Percentiles rank a stretch among this genome's conserved stretches.
These are phyloP conservation scores for Protobothrops mucrosquamatus DNA, from an alignment of 2,113 vertebrate genomes.

Conservation along the genomic window DNA sequence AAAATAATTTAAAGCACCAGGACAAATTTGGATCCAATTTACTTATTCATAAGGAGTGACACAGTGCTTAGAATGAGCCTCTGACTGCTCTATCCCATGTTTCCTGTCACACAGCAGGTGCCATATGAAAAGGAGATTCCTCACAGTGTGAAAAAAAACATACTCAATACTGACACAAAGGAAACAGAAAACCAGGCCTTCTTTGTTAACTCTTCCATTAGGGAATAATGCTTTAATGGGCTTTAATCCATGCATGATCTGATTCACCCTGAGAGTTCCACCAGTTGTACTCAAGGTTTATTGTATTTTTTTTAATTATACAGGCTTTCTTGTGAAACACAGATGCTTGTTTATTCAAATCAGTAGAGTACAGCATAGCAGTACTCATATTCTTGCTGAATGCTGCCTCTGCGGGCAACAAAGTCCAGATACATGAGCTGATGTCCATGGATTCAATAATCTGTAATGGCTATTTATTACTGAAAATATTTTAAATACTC, in stretches of 20 bases:
- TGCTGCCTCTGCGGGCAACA: background rate
- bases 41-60: background rate
- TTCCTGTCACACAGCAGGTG: background rate
- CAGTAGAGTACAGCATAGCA: background rate
- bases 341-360: background rate
- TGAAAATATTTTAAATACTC: background rate
- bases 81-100: background rate
- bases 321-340: background rate
- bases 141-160: background rate
- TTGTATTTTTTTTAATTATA: background rate
- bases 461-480: background rate
- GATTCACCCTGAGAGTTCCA: background rate
- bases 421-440: background rate
- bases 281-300: background rate
- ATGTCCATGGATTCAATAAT: background rate
- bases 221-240: background rate
- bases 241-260: background rate
- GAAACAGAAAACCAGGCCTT: background rate
- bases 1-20: background rate
- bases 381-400: background rate
- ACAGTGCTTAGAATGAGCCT: background rate
- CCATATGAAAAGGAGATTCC: background rate
- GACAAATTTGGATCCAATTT: background rate
- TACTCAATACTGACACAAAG: background rate
- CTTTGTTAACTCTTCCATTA: background rate